Evolutionary conservation across 92 coral and sea anemone species (phyloP).

Genomic region (Paragorgia papillata): DNA sequence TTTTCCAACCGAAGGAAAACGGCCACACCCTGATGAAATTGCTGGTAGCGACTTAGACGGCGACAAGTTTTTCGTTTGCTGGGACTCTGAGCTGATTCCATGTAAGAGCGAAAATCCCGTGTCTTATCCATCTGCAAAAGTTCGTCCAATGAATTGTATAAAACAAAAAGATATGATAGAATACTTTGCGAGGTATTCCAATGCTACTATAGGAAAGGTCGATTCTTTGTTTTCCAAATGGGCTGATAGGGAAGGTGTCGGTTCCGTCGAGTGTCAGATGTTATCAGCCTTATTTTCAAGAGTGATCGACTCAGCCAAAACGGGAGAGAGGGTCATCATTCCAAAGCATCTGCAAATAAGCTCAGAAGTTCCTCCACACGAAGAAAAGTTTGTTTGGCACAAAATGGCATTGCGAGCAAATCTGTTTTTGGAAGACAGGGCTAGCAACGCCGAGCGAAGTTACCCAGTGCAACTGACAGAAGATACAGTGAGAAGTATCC

Average conservation of each 20-base stretch:
- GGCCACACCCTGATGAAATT: conserved; percentile 92
- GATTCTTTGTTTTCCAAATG: conserved; percentile 63
- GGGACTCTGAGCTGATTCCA: conserved; percentile 85
- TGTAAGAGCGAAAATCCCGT: conserved; percentile 51
- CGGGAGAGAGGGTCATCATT: conserved; percentile 74
- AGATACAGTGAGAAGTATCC: conserved; percentile 54
- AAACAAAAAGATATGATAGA: conserved; percentile 62
- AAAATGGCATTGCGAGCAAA: conserved; percentile 61
- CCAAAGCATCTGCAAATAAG: conserved; percentile 42
- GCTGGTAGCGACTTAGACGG: conserved; percentile 96
- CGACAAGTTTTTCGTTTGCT: conserved; percentile 84
- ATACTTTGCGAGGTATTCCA: conserved; percentile 76
- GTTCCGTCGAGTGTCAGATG: conserved; percentile 65
- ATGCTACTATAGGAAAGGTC: conserved; percentile 65
- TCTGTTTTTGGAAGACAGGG: conserved; percentile 58
- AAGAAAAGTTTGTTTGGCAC: conserved; percentile 74
- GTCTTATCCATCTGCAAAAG: conserved; percentile 73
- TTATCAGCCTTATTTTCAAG: conserved; percentile 79
- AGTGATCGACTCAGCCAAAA: conserved; percentile 87
- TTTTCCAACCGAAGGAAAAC: conserved; percentile 77
- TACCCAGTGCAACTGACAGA: conserved; percentile 53
- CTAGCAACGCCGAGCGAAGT: conserved; percentile 19
- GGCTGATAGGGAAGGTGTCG: conserved; percentile 85
- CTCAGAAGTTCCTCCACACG: conserved; percentile 21
- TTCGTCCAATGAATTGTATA: conserved; percentile 34